Conservation (phyloP, 2,113 vertebrate genomes). For the Perognathus longimembris region DNA sequence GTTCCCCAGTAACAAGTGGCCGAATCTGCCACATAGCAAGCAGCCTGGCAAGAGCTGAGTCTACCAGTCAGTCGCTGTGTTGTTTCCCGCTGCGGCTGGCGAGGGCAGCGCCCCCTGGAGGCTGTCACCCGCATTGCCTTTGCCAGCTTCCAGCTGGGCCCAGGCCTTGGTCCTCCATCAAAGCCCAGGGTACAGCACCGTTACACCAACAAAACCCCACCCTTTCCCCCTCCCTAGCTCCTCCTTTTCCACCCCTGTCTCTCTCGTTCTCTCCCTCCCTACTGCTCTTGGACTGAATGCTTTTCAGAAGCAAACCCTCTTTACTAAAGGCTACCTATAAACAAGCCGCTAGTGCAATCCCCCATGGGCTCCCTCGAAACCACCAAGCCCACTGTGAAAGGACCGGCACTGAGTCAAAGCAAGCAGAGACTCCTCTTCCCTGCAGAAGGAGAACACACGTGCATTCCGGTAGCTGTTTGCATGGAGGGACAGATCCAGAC, state of each 20-base stretch:
- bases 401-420: neutral
- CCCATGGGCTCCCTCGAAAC: neutral
- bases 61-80: rapidly evolving
- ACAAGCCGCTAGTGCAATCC: neutral
- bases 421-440: no score
- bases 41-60: rapidly evolving
- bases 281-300: neutral
- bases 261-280: no score
- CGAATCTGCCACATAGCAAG: rapidly evolving
- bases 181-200: no score
- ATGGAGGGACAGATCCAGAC: neutral
- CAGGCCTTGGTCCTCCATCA: neutral
- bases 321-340: neutral
- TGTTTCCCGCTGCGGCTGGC: no score
- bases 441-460: no score
- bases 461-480: neutral
- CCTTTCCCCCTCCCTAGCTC: neutral
- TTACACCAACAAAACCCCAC: no score
- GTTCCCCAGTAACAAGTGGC: rapidly evolving
- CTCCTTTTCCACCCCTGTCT: neutral
- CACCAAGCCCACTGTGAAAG: neutral
- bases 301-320: neutral
- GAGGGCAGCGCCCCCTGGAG: neutral
- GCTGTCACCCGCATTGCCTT: neutral
- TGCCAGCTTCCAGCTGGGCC: neutral